Base-by-base conservation (phyloP, 1,140 invertebrate genomes). In the Venustaconcha ellipsiformis region DNA sequence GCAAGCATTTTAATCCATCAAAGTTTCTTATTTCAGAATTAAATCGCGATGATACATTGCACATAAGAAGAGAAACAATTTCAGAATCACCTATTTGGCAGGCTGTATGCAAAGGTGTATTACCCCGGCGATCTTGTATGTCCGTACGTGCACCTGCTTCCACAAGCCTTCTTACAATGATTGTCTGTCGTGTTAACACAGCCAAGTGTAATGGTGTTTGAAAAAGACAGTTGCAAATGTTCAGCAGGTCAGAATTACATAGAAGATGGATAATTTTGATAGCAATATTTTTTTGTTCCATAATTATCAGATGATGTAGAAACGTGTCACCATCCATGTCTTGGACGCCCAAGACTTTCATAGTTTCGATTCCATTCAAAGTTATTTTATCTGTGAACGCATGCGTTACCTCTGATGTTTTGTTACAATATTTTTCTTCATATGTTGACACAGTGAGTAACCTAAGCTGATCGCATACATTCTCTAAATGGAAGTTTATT, bases 261-360 rank as follows among this genome's bases (percentile, higher is more conserved):
- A 74, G 79, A 26, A 78, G 60, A 4, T 66, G 48, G 59, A 85
- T 82, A 23, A 83, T 72, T 56, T 70, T 67, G 55, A 73, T 72
- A 15, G 78, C 72, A 18, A 85, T 59, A 4, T 76, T 57, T 57
- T 59, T 57, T 6, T 80, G 60, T 20, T 69, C 56, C 57, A 78
- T 63, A 37, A 85, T 83, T n/a, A 85, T 82, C 15, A 80, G 81
- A 70, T 81, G 48, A 58, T 85, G 83, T 37, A 85, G 64, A 18
- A 78, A 74, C 17, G 79, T 82, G 73, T 63, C 74, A 11, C 74
- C 74, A 58, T 76, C 74, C n/a, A 67, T 26, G 30, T 76, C 69
- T 26, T 48, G 55, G 12, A 17, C 15, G 37, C 37, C 11, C 37
- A 48, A 11, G 37, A 48, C 37, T 48, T 48, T 48, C 37, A 48